Conservation (phyloP, 37 sponge, comb jelly and placozoan genomes). For the Halisarca cf. caerulea region DNA sequence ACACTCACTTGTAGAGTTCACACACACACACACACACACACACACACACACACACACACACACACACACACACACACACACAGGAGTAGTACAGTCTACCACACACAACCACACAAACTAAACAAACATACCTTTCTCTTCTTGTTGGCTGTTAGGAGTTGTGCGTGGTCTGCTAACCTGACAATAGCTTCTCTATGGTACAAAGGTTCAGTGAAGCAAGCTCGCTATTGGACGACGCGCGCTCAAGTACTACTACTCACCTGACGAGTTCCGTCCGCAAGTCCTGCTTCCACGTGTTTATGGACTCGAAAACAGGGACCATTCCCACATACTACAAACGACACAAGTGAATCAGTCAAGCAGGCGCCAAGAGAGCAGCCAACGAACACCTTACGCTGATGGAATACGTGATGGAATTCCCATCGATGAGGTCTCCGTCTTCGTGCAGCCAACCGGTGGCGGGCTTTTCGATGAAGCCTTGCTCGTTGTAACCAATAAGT, state of each 20-base stretch:
- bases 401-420: slow-evolving; percentile 55
- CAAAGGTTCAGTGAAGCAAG: not conserved
- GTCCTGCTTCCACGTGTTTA: slow-evolving; percentile 18
- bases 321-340: not conserved
- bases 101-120: not conserved
- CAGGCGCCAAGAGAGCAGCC: not conserved
- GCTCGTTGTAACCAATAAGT: slow-evolving; percentile 1
- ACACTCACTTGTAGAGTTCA: not conserved
- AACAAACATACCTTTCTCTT: slow-evolving; percentile 60
- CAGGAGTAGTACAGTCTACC: not conserved
- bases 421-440: slow-evolving; percentile 58
- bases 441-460: slow-evolving; percentile 79
- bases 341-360: not conserved
- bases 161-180: slow-evolving; percentile 58
- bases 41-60: not conserved
- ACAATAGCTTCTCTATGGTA: slow-evolving; percentile 72
- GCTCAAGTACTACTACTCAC: not conserved
- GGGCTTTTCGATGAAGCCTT: slow-evolving; percentile 72
- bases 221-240: not conserved
- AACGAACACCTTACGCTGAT: slow-evolving; percentile 38
- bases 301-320: slow-evolving; percentile 24
- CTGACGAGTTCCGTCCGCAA: not conserved
- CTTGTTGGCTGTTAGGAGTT: slow-evolving; percentile 37
- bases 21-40: not conserved
- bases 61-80: not conserved